Evolutionary conservation across 2,113 vertebrate genomes (phyloP).

Genomic region (Carlito syrichta): DNA sequence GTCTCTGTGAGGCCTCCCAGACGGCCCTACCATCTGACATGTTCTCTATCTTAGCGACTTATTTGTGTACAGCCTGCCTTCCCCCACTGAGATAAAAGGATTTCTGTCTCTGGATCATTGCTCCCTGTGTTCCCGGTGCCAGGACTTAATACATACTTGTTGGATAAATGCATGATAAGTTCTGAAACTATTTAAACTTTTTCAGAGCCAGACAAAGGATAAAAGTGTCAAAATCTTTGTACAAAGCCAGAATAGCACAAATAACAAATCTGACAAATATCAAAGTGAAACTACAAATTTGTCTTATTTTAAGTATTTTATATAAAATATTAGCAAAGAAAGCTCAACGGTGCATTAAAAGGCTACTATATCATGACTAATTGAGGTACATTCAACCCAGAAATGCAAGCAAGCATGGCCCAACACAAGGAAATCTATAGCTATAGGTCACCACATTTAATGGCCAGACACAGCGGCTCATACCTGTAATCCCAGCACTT

Average conservation of each 20-base stretch:
- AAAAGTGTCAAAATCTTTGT: not conserved
- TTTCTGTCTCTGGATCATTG: not conserved
- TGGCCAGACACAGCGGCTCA: too few species aligned
- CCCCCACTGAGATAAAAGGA: not conserved
- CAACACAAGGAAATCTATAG: not conserved
- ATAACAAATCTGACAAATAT: constrained; percentile 26
- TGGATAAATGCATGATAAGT: not conserved
- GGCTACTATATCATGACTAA: not conserved
- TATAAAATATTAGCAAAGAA: constrained; percentile 16
- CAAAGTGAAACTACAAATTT: not conserved
- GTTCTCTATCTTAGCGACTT: not conserved
- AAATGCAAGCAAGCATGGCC: not conserved
- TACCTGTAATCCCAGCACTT: too few species aligned
- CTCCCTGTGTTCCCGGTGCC: not conserved
- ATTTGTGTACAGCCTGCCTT: not conserved
- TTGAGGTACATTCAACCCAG: not conserved
- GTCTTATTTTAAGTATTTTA: not conserved
- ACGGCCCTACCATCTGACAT: not conserved
- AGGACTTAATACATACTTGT: not conserved
- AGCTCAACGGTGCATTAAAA: not conserved
- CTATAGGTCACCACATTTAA: not conserved
- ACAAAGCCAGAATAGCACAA: not conserved
- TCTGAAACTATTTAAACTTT: constrained; percentile 4
- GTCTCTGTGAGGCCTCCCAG: not conserved
- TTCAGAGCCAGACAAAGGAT: not conserved